These are phyloP conservation scores for honey bee (Apis mellifera) DNA, from an alignment of 1,140 invertebrate species.

Conservation along the genomic window DNA sequence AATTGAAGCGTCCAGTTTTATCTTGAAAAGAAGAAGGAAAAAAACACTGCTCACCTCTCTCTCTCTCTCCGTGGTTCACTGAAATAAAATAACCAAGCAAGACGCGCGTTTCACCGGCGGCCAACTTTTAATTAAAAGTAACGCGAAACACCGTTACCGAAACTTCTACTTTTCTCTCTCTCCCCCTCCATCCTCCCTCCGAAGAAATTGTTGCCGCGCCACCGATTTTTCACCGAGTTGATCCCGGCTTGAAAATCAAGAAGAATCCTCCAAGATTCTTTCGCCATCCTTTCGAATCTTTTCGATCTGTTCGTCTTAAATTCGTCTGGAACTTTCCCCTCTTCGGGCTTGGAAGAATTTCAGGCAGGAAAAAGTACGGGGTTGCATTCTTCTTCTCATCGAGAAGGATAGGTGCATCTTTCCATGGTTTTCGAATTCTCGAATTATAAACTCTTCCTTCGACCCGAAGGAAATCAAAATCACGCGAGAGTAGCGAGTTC, in stretches of 20 bases:
- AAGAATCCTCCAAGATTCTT: conserved; percentile 7
- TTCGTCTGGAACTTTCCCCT: neutral
- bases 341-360: neutral
- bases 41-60: neutral
- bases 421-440: neutral
- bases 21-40: neutral
- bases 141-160: conserved; percentile 15
- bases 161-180: neutral
- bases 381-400: neutral
- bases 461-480: no score
- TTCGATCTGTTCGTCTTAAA: conserved; percentile 8
- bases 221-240: conserved; percentile 1
- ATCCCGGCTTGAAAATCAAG: conserved; percentile 5
- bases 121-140: conserved; percentile 34
- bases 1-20: conserved; percentile 1
- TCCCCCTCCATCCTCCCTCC: no score
- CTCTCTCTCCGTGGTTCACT: no score
- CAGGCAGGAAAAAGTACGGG: no score
- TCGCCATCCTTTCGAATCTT: neutral
- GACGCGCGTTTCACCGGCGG: neutral
- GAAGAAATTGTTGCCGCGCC: conserved; percentile 6
- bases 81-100: conserved; percentile 19
- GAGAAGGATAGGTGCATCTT: neutral
- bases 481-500: no score
- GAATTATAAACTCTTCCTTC: neutral